Percentiles rank a stretch among this genome's conserved stretches.
phyloP scores from a whole-genome alignment of 2,113 vertebrate genomes.

The Lepus americanus region DNA sequence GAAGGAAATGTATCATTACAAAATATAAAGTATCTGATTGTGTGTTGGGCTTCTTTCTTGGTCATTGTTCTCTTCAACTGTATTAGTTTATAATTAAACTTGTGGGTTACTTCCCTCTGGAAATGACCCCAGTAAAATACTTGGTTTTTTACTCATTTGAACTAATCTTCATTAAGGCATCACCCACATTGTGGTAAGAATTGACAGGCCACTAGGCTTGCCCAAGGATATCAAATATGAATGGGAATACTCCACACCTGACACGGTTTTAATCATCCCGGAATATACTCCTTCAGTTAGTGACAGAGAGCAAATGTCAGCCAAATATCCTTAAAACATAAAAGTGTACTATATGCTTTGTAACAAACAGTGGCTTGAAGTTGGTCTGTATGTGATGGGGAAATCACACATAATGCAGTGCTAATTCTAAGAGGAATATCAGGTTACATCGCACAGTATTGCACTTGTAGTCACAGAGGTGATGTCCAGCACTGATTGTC shows the following conservation, averaged over 20 bases:
- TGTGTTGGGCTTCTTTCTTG: neutral
- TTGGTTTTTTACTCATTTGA: neutral
- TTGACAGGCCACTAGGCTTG: neutral
- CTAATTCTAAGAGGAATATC: neutral
- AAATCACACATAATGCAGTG: neutral
- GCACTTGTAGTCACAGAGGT: neutral
- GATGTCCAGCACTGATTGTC: neutral
- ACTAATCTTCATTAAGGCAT: neutral
- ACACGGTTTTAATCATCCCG: neutral
- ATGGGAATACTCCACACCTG: neutral
- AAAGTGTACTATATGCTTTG: neutral
- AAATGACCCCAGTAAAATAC: neutral
- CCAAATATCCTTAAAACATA: neutral
- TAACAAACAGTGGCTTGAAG: neutral
- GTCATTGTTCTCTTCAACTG: neutral
- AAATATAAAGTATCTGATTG: neutral
- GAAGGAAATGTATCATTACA: neutral
- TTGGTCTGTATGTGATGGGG: neutral
- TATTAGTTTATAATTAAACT: neutral
- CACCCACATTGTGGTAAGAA: neutral
- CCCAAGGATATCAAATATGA: neutral
- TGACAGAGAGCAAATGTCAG: neutral
- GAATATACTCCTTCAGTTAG: neutral
- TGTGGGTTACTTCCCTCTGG: neutral
- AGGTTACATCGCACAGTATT: neutral